Evolutionary conservation across 1,140 invertebrate genomes (phyloP).

Genomic region (Drosophila fuyamai): DNA sequence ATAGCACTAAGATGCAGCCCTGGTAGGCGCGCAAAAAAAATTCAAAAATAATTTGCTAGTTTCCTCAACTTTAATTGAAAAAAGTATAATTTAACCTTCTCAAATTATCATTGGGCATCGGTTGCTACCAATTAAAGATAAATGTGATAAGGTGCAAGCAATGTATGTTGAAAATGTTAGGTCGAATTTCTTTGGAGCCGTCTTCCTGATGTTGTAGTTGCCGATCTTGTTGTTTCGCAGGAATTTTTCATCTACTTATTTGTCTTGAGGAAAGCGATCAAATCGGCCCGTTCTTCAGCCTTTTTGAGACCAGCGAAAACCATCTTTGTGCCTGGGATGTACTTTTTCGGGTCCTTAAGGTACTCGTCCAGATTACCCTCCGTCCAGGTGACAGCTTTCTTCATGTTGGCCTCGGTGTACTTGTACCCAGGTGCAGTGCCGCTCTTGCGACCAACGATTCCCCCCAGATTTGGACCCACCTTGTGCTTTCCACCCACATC

Average conservation of each 20-base stretch:
- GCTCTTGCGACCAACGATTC: constrained; percentile 93
- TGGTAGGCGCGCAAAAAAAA: background rate
- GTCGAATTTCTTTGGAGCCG: background rate
- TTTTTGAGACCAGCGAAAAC: constrained; percentile 94
- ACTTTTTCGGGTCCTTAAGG: constrained; percentile 92
- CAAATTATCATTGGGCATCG: background rate
- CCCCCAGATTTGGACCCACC: constrained; percentile 94
- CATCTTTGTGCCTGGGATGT: constrained; percentile 94
- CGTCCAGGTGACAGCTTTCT: constrained; percentile 88
- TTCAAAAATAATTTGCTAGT: background rate
- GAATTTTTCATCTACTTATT: constrained; percentile 17
- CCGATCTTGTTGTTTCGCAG: constrained; percentile 35
- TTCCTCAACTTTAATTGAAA: constrained; percentile 1
- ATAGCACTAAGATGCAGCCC: background rate
- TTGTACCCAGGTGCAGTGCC: constrained; percentile 91
- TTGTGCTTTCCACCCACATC: constrained; percentile 94
- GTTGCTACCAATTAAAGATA: background rate
- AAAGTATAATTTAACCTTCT: background rate
- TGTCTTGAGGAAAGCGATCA: constrained; percentile 88
- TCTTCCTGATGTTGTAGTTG: background rate
- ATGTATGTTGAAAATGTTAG: too few species aligned
- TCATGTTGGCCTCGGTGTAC: constrained; percentile 95
- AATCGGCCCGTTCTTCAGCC: constrained; percentile 88
- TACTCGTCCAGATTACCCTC: constrained; percentile 87
- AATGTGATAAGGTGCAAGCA: background rate